These are phyloP conservation scores for Perizoma affinitatum DNA, from an alignment of 2,888 invertebrate genomes.

Conservation along the genomic window DNA sequence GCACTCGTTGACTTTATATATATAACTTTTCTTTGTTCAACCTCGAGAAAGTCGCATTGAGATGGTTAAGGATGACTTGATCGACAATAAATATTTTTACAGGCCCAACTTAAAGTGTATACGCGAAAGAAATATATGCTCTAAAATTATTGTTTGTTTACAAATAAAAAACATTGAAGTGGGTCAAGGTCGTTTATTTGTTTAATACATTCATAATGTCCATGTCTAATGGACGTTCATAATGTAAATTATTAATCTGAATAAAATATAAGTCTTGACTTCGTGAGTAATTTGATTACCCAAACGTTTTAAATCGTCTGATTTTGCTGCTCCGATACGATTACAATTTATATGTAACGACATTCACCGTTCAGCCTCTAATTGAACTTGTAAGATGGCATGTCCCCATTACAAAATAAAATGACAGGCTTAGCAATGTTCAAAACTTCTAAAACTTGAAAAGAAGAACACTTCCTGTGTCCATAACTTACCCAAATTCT, in stretches of 20 bases:
- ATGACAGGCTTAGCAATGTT: too few relatives aligned
- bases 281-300: neutral
- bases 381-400: neutral
- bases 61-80: slow-evolving; percentile 15
- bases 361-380: slow-evolving; percentile 5
- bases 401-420: too few relatives aligned
- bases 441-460: too few relatives aligned
- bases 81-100: slow-evolving; percentile 13
- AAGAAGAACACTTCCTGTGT: too few relatives aligned
- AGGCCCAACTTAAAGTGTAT: slow-evolving; percentile 6
- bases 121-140: neutral
- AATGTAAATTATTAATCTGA: slow-evolving; percentile 9
- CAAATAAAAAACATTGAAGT: too few relatives aligned
- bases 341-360: slow-evolving; percentile 14
- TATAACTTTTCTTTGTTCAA: neutral
- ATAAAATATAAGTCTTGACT: slow-evolving; percentile 7
- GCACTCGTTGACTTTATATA: too few relatives aligned
- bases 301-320: neutral
- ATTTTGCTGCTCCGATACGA: slow-evolving; percentile 7
- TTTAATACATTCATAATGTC: too few relatives aligned
- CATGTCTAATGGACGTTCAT: slow-evolving; percentile 6
- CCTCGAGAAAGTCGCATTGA: slow-evolving; percentile 15
- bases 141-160: neutral
- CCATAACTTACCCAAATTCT: too few relatives aligned
- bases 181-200: too few relatives aligned